A percentile compares a stretch with the other conserved stretches of the same genome.
Conservation (phyloP, 1,140 invertebrate genomes). For the Calephelis nemesis region DNA sequence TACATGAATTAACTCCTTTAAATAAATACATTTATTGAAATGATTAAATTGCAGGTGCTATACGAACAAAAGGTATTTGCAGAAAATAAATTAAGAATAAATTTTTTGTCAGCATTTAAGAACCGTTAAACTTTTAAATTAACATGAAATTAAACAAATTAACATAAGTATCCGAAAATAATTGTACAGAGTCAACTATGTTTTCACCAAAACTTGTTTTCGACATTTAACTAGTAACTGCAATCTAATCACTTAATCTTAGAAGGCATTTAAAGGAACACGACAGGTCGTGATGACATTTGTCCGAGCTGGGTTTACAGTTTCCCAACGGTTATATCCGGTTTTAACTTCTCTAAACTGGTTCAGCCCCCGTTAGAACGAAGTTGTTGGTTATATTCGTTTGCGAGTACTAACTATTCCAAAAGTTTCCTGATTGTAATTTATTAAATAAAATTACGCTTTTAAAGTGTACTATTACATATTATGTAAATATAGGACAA, state of each 20-base stretch:
- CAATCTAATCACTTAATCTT: constrained; percentile 9
- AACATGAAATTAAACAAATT: too few species aligned
- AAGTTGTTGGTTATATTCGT: constrained; percentile 49
- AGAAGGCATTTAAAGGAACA: constrained; percentile 15
- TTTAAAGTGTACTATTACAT: constrained; percentile 76
- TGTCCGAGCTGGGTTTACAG: constrained; percentile 24
- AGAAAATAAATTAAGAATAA: too few species aligned
- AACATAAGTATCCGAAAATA: too few species aligned
- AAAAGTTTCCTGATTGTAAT: constrained; percentile 71
- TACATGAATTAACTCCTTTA: too few species aligned
- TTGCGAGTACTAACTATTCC: constrained; percentile 61
- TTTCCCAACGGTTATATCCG: constrained; percentile 22
- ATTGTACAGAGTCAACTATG: too few species aligned
- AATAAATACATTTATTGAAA: too few species aligned
- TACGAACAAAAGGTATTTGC: too few species aligned
- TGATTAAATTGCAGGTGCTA: too few species aligned
- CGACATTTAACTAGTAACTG: background rate
- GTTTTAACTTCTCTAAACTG: constrained; percentile 27
- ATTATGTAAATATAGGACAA: constrained; percentile 76
- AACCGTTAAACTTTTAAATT: too few species aligned
- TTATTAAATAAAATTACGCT: constrained; percentile 74
- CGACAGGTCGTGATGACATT: constrained; percentile 11
- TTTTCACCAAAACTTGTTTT: constrained; percentile 4
- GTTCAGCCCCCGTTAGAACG: constrained; percentile 42
- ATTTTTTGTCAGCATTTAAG: too few species aligned